phyloP scores from a whole-genome alignment of 2,113 vertebrate species.

The Xerus inauris region DNA sequence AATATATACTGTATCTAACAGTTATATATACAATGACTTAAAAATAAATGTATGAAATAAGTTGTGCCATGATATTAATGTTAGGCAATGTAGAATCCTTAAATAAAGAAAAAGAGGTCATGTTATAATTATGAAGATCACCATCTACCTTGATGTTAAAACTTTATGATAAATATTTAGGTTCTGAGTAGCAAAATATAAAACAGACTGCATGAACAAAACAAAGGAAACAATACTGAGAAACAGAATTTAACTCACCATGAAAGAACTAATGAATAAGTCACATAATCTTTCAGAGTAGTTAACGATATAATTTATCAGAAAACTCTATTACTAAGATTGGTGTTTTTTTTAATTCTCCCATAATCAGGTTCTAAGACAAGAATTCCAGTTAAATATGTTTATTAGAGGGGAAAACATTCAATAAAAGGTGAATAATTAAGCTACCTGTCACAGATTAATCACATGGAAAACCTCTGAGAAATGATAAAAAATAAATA shows the following conservation, averaged over 20 bases:
- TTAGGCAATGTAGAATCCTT: conserved; percentile 6
- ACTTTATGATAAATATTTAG: conserved; percentile 7
- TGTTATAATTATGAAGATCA: not conserved
- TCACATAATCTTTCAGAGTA: not conserved
- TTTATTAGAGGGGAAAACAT: not conserved
- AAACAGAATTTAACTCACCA: conserved; percentile 9
- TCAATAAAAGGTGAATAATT: not conserved
- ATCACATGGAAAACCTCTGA: not conserved
- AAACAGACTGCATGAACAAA: not conserved
- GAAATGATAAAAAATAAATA: conserved; percentile 10
- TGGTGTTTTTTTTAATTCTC: not conserved
- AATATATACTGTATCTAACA: not conserved
- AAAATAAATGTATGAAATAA: conserved; percentile 8
- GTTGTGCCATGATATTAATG: not conserved
- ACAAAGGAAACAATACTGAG: conserved; percentile 24
- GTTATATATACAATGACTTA: not conserved
- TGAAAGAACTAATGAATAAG: conserved; percentile 5
- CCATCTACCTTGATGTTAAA: not conserved
- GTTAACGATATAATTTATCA: conserved; percentile 16
- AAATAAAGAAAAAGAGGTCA: not conserved
- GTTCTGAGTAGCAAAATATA: conserved; percentile 30
- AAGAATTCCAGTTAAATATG: conserved; percentile 29
- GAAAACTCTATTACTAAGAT: not conserved
- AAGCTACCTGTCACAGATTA: not conserved
- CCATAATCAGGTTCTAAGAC: not conserved